These are phyloP conservation scores for Aricia agestis DNA, from an alignment of 1,140 invertebrate species.

Conservation along the genomic window DNA sequence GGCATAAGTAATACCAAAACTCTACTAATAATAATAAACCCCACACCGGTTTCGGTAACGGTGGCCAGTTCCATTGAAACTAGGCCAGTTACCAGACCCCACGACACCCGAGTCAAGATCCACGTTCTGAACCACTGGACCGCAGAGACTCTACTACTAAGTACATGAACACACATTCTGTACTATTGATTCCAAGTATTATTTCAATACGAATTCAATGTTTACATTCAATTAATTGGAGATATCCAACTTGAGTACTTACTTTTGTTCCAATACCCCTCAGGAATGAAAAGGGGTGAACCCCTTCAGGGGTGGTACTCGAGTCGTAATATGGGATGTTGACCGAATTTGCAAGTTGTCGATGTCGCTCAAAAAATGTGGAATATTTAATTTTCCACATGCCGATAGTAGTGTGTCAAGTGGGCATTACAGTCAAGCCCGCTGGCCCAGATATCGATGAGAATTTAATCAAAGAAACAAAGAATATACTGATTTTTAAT, in stretches of 20 bases:
- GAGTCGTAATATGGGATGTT: constrained; percentile 20
- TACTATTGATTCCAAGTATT: not conserved
- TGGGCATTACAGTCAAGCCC: not conserved
- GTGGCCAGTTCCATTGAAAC: no score
- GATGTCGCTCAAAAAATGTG: not conserved
- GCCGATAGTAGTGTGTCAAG: constrained; percentile 6
- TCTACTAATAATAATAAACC: no score
- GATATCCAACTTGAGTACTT: not conserved
- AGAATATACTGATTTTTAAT: not conserved
- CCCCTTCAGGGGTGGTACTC: not conserved
- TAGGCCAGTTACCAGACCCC: no score
- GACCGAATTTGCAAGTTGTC: not conserved
- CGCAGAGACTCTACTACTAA: no score
- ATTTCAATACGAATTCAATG: not conserved
- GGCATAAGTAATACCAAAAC: no score
- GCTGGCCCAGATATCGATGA: not conserved
- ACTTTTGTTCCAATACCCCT: not conserved
- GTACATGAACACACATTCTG: no score
- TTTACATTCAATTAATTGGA: not conserved
- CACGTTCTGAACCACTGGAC: no score
- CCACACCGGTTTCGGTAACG: no score
- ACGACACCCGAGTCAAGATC: not conserved
- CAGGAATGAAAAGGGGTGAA: not conserved
- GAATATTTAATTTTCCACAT: not conserved
- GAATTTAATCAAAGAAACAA: not conserved